Conservation (phyloP, 2,797 vertebrate species). For the Enteromius radiatus region DNA sequence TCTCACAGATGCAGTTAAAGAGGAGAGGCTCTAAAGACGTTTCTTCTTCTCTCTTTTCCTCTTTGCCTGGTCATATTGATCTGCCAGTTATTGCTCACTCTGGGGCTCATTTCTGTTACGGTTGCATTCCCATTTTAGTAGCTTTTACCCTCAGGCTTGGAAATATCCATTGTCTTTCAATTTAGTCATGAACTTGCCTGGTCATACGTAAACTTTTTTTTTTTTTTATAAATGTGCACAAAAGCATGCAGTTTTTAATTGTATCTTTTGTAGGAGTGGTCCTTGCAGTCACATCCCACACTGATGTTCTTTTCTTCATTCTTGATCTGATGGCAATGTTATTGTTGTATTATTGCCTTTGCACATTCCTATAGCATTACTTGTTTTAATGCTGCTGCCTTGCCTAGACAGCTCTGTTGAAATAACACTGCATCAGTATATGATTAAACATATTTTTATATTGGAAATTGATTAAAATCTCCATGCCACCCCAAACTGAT, state of each 20-base stretch:
- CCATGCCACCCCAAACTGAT: neutral
- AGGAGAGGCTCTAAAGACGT: slow-evolving; percentile 27
- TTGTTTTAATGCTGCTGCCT: neutral
- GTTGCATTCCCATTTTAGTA: slow-evolving; percentile 44
- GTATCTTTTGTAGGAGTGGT: neutral
- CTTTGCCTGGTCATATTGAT: slow-evolving; percentile 60
- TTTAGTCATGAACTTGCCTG: slow-evolving; percentile 13
- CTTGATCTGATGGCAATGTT: neutral
- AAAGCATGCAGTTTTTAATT: neutral
- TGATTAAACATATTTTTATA: neutral
- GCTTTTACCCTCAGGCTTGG: slow-evolving; percentile 33
- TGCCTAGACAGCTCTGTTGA: neutral
- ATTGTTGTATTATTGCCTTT: neutral
- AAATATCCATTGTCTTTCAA: slow-evolving; percentile 14
- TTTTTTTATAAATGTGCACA: slow-evolving; percentile 5
- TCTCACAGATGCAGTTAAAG: slow-evolving; percentile 47
- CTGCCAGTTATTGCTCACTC: slow-evolving; percentile 61
- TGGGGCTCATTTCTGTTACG: slow-evolving; percentile 56
- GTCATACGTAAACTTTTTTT: neutral
- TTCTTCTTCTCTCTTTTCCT: slow-evolving; percentile 35
- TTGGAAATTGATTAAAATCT: neutral
- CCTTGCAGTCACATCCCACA: neutral
- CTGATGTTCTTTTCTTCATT: neutral
- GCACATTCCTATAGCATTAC: neutral
- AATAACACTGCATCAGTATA: neutral